Evolutionary conservation across 2,797 vertebrate genomes (phyloP).

Genomic region (Oryzias sinensis): DNA sequence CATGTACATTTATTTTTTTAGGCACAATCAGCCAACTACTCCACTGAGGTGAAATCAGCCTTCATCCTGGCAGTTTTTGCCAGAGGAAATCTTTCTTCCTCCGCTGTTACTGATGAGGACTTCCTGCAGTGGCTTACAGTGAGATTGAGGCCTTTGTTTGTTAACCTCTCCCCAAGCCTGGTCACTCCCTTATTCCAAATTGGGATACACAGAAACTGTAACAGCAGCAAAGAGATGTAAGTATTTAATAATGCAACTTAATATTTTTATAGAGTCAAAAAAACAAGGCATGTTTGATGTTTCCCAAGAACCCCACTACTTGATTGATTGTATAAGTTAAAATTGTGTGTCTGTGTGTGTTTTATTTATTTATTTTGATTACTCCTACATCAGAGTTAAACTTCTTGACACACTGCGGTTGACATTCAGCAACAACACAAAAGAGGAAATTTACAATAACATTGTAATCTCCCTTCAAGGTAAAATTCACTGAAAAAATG

Average conservation of each 20-base stretch:
- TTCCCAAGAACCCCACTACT: too few relatives aligned
- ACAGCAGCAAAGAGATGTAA: constrained; percentile 60
- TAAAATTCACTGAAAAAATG: not conserved
- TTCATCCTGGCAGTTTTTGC: constrained; percentile 56
- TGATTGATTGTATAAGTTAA: too few relatives aligned
- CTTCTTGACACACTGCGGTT: constrained; percentile 40
- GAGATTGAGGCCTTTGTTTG: constrained; percentile 58
- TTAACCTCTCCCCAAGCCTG: constrained; percentile 38
- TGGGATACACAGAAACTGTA: constrained; percentile 46
- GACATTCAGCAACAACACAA: constrained; percentile 44
- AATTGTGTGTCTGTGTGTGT: not conserved
- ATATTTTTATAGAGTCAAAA: not conserved
- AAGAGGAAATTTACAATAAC: constrained; percentile 51
- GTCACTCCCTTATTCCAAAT: constrained; percentile 52
- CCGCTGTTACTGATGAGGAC: constrained; percentile 45
- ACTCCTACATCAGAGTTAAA: constrained; percentile 39
- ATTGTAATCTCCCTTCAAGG: constrained; percentile 48
- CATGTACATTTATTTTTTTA: constrained; percentile 4
- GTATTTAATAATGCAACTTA: constrained; percentile 5
- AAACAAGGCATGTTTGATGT: too few relatives aligned
- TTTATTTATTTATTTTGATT: constrained; percentile 3
- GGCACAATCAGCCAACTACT: constrained; percentile 47
- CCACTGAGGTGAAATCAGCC: constrained; percentile 53
- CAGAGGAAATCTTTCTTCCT: constrained; percentile 46
- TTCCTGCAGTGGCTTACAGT: constrained; percentile 58